Conservation (phyloP, 1,140 invertebrate species). For the Tetragnatha versicolor region DNA sequence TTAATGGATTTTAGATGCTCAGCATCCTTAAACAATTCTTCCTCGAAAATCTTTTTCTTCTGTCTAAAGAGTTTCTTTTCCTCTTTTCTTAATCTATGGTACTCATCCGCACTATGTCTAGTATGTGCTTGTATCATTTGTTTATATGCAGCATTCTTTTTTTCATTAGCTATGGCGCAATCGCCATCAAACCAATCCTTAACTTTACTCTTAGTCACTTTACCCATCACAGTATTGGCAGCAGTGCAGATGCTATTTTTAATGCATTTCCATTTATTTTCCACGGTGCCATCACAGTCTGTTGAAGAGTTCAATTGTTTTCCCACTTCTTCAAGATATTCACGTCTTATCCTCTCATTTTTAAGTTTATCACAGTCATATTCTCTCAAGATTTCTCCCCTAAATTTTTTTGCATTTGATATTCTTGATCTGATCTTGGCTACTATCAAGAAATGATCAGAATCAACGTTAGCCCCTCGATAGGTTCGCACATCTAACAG, state of each 20-base stretch:
- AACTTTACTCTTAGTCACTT: background rate
- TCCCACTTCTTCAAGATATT: background rate
- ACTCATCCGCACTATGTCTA: background rate
- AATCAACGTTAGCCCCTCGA: background rate
- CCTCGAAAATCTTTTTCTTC: background rate
- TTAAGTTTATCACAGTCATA: background rate
- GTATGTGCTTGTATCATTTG: background rate
- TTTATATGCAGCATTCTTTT: background rate
- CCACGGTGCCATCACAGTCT: background rate
- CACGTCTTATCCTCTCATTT: background rate
- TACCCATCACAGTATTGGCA: background rate
- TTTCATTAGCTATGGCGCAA: background rate
- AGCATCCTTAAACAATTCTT: background rate
- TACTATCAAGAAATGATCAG: background rate
- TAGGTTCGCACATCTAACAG: background rate
- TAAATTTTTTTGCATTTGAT: background rate
- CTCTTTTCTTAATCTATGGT: background rate
- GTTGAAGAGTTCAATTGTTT: background rate
- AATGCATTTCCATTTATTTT: background rate
- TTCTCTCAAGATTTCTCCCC: background rate
- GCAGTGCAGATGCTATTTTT: background rate
- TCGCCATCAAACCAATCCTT: background rate
- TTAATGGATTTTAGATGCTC: constrained; percentile 21
- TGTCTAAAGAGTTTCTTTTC: background rate
- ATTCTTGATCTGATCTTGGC: background rate